These are phyloP conservation scores for Umimayanthus chanpuru DNA, from an alignment of 92 coral and sea anemone species.

Conservation along the genomic window DNA sequence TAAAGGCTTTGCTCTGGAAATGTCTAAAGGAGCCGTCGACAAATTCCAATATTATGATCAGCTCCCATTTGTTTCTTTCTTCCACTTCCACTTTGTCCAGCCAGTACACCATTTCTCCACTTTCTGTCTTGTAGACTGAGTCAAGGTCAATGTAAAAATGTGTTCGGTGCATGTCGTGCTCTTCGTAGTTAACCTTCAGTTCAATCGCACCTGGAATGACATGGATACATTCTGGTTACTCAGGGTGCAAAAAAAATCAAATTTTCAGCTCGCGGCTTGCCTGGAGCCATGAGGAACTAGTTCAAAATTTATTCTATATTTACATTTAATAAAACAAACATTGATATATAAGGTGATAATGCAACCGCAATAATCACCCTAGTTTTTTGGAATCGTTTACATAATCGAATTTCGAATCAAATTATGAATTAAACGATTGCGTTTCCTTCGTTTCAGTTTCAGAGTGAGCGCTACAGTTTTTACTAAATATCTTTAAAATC, in stretches of 20 bases:
- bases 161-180: conserved; percentile 43
- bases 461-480: too few species aligned
- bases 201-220: conserved; percentile 68
- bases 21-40: conserved; percentile 60
- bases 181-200: conserved; percentile 52
- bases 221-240: background rate
- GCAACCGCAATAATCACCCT: too few species aligned
- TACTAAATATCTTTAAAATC: too few species aligned
- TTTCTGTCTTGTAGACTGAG: conserved; percentile 80
- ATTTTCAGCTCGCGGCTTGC: background rate
- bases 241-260: background rate
- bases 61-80: conserved; percentile 80
- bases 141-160: conserved; percentile 83
- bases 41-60: conserved; percentile 63
- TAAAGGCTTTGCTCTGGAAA: conserved; percentile 69
- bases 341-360: too few species aligned
- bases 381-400: too few species aligned
- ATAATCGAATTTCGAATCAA: too few species aligned
- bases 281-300: too few species aligned
- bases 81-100: conserved; percentile 83
- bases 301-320: too few species aligned
- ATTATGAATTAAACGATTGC: too few species aligned
- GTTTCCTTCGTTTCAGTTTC: too few species aligned
- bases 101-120: conserved; percentile 74
- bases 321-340: too few species aligned